Percentiles rank a stretch among this genome's conserved stretches.
Conservation (phyloP, 2,113 vertebrate species). For the Laticauda colubrina region DNA sequence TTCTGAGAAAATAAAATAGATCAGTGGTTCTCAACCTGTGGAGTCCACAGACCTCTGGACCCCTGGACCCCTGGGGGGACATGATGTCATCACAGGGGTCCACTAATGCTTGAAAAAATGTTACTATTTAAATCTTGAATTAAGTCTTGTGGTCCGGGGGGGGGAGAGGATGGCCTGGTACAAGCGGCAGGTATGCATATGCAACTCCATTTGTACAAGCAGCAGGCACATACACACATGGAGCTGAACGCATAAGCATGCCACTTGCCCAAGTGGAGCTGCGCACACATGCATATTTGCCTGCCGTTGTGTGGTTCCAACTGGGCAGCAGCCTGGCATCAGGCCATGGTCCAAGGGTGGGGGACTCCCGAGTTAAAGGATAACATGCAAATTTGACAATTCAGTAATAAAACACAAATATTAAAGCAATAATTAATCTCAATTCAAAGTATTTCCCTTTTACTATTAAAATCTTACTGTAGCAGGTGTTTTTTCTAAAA, state of each 20-base stretch:
- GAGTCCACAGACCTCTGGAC: background rate
- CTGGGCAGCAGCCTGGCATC: background rate
- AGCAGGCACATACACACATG: no score
- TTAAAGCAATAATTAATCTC: background rate
- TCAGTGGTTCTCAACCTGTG: background rate
- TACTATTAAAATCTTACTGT: constrained; percentile 75
- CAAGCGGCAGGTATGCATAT: background rate
- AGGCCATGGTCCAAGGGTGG: background rate
- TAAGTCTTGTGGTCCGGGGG: background rate
- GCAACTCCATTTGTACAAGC: no score
- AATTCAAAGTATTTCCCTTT: background rate
- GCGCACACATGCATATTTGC: background rate
- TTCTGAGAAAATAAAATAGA: background rate
- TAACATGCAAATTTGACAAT: background rate
- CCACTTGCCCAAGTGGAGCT: background rate
- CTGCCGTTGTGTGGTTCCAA: background rate
- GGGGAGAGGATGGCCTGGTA: background rate
- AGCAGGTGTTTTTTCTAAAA: constrained; percentile 91
- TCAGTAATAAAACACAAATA: background rate
- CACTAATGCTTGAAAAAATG: background rate
- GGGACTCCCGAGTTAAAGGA: background rate
- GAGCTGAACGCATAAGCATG: background rate
- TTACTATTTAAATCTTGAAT: background rate
- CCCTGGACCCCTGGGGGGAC: background rate
- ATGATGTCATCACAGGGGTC: background rate